Evolutionary conservation across 2,113 vertebrate genomes (phyloP).

Genomic region (Aythya baeri): DNA sequence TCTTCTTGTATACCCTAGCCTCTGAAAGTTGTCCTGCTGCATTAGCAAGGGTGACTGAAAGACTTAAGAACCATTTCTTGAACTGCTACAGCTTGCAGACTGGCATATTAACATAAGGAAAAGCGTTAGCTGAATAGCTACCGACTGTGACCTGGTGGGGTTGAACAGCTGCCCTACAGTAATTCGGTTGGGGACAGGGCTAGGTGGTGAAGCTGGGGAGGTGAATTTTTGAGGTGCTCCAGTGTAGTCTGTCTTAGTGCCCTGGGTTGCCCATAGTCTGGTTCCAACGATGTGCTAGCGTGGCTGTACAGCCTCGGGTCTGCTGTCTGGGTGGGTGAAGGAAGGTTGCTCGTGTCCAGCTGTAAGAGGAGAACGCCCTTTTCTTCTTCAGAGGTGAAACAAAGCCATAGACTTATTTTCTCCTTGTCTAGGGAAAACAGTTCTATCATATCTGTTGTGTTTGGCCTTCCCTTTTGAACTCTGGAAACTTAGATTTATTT

Average conservation of each 20-base stretch:
- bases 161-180: background rate
- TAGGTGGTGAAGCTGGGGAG: background rate
- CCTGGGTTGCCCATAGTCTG: fast-evolving
- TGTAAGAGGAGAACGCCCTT: background rate
- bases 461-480: background rate
- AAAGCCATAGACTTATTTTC: background rate
- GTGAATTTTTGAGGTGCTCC: background rate
- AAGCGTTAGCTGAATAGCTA: background rate
- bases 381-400: background rate
- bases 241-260: fast-evolving
- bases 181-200: background rate
- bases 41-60: background rate
- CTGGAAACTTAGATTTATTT: background rate
- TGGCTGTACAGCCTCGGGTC: background rate
- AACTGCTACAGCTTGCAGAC: background rate
- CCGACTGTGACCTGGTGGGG: background rate
- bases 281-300: background rate
- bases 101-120: background rate
- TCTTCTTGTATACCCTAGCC: background rate
- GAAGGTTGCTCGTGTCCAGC: background rate
- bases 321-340: background rate
- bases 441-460: background rate
- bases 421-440: background rate
- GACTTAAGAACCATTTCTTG: background rate
- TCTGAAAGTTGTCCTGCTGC: background rate